Percentiles rank a stretch among this genome's conserved stretches.
Evolutionary conservation across 2,888 invertebrate species (phyloP).

Genomic region (Pediacus dermestoides): DNA sequence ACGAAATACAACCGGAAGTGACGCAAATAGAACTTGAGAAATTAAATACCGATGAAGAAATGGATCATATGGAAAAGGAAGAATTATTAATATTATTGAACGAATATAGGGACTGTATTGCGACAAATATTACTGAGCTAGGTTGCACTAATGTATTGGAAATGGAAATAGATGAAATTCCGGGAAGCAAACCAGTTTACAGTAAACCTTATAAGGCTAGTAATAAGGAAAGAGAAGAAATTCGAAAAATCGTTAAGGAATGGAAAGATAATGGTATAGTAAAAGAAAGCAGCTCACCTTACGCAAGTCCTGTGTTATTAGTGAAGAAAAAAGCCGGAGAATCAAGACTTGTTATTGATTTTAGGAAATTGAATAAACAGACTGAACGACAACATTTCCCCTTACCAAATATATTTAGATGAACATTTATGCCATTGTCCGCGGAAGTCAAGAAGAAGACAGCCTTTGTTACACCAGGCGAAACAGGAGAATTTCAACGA

Average conservation of each 20-base stretch:
- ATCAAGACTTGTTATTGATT: constrained; percentile 23
- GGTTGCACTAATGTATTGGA: constrained; percentile 14
- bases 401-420: constrained; percentile 11
- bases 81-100: constrained; percentile 7
- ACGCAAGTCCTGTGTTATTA: constrained; percentile 19
- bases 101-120: constrained; percentile 15
- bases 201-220: constrained; percentile 14
- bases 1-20: too few relatives aligned
- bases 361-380: constrained; percentile 17
- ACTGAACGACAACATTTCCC: constrained; percentile 18
- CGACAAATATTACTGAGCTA: constrained; percentile 12
- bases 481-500: constrained; percentile 29
- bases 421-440: constrained; percentile 10
- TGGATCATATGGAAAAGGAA: background rate
- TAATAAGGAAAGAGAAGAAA: constrained; percentile 13
- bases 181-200: constrained; percentile 12
- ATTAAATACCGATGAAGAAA: too few relatives aligned
- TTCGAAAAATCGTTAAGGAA: constrained; percentile 15
- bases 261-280: constrained; percentile 17
- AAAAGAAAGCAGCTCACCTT: constrained; percentile 20
- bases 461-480: constrained; percentile 35
- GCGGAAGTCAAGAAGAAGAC: constrained; percentile 26
- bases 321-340: constrained; percentile 19
- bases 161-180: constrained; percentile 15
- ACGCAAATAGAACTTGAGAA: too few relatives aligned